Evolutionary conservation across 2,888 invertebrate species (phyloP), one percentile per base, ranked within the genome.

Genomic region (Drosophila multiciliata): DNA sequence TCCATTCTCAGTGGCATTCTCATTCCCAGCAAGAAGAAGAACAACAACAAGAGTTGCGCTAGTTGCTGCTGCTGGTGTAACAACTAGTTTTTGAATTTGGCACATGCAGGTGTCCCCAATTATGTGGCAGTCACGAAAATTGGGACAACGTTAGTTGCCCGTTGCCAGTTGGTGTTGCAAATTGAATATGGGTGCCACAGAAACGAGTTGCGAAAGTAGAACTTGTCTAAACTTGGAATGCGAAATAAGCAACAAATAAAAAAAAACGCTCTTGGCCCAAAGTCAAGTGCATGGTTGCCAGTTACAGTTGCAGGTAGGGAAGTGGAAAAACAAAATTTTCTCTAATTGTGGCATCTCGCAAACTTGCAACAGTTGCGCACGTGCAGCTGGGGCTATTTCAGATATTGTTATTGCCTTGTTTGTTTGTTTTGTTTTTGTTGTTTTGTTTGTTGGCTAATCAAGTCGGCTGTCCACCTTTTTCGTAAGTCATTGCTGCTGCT

Each of bases 101-200:
- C 84, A 82, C 87, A 90, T 90, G 90, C 87, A 89, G 87, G 90
- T 87, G 90, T 87, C 90, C 87, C 85, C 90, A 87, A 87, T 87
- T 87, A 89, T 80, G 75, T 74, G 73, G 65, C 74, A 74, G 80
- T 70, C 55, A 60, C 59, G 48, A 68, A 83, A 86, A 86, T 90
- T 86, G 86, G 90, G 87, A 90, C 86, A 90, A 78, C 81, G 83
- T 66, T 88, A 84, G 72, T 60, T 72, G 35, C 42, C 15, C 45
- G 48, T 48, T 48, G 45, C 26, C 32, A n/a, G 55, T 38, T 54
- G 48, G 36, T 52, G 70, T 89, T 85, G 84, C 84, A 89, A 87
- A 85, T 85, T 85, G 78, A 78, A 82, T 85, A 74, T 82, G 72
- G 53, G 65, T 74, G 63, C 53, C 53, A 40, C 57, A 60, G 60